These are phyloP conservation scores for Lepidotrigona ventralis DNA, from an alignment of 1,140 invertebrate genomes.

Conservation along the genomic window DNA sequence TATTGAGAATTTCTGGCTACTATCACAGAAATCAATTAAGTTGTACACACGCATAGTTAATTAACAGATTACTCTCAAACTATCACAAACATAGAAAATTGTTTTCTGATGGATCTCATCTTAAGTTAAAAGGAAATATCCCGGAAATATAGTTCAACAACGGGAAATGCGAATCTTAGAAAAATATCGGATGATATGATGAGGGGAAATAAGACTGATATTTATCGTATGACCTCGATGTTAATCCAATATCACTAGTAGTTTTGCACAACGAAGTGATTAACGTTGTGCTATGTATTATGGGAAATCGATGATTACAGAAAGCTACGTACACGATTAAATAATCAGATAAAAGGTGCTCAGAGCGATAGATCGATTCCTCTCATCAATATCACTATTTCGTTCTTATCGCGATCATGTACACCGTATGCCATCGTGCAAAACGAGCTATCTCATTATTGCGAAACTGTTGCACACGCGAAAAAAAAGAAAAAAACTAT, in stretches of 20 bases:
- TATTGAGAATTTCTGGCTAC: background rate
- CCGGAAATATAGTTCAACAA: background rate
- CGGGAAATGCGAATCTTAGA: background rate
- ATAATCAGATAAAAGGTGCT: slow-evolving; percentile 20
- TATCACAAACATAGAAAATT: background rate
- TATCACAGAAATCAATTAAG: background rate
- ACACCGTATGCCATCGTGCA: background rate
- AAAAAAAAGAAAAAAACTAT: background rate
- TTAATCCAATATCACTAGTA: slow-evolving; percentile 11
- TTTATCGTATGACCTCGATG: background rate
- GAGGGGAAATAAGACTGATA: slow-evolving; percentile 18
- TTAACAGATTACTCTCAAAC: background rate
- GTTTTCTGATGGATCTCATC: background rate
- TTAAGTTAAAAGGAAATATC: background rate
- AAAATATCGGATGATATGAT: background rate
- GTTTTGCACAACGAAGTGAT: slow-evolving; percentile 5
- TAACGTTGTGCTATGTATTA: background rate
- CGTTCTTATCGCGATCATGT: background rate
- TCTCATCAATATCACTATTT: slow-evolving; percentile 10
- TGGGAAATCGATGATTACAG: slow-evolving; percentile 9
- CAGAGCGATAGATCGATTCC: background rate
- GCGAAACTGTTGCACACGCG: background rate
- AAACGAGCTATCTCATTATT: background rate
- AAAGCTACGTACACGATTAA: background rate
- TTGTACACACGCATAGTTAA: background rate